phyloP scores from a whole-genome alignment of 2,888 invertebrate genomes.

The Eupithecia exiguata region DNA sequence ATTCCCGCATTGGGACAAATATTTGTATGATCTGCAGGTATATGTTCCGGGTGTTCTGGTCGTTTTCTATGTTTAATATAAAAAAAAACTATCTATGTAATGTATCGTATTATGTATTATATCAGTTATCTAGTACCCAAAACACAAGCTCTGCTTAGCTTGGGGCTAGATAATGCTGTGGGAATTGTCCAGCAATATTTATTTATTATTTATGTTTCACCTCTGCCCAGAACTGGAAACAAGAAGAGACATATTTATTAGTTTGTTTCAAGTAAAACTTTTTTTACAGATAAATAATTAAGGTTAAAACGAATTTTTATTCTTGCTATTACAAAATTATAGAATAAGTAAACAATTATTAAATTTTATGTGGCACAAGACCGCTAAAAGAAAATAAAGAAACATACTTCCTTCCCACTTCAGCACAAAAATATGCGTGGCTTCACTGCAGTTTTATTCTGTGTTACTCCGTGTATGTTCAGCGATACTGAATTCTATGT shows the following conservation, averaged over 20 bases:
- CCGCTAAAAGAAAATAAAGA: slow-evolving; percentile 14
- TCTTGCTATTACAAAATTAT: background rate
- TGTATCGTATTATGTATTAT: too few species aligned
- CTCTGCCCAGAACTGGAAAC: background rate
- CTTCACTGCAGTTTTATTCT: slow-evolving; percentile 19
- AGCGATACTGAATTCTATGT: slow-evolving; percentile 20
- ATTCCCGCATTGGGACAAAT: too few species aligned
- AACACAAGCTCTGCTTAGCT: too few species aligned
- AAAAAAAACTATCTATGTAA: too few species aligned
- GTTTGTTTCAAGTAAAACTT: background rate
- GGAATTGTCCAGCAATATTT: too few species aligned
- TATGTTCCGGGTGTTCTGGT: too few species aligned
- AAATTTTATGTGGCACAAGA: background rate
- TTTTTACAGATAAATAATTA: too few species aligned
- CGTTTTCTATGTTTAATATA: too few species aligned
- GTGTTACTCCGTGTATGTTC: slow-evolving; percentile 19
- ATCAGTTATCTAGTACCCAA: too few species aligned
- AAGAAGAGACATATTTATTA: background rate
- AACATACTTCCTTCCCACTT: slow-evolving; percentile 4
- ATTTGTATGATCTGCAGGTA: too few species aligned
- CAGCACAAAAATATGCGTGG: slow-evolving; percentile 21
- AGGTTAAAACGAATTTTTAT: background rate
- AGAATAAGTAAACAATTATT: background rate
- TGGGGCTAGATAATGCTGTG: too few species aligned
- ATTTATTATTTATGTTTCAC: too few species aligned